Conservation (phyloP, 2,888 invertebrate species). For the Strigamia crassipes region DNA sequence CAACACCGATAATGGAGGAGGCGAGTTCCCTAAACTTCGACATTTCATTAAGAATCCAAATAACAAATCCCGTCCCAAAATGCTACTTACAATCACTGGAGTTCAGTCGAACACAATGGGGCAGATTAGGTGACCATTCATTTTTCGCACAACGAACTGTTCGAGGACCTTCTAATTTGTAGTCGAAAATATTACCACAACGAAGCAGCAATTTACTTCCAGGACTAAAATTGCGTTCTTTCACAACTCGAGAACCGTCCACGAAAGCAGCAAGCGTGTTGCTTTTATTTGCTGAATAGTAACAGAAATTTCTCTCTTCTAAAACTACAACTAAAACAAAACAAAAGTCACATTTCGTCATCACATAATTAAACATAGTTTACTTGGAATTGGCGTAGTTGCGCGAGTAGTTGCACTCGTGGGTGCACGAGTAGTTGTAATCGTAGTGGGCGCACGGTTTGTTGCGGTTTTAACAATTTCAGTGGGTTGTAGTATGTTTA, state of each 20-base stretch:
- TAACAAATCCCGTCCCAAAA: not conserved
- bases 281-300: not conserved
- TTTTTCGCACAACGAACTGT: not conserved
- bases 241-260: not conserved
- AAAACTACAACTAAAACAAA: not conserved
- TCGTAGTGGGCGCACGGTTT: not conserved
- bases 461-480: not conserved
- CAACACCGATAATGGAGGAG: not conserved
- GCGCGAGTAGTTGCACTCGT: not conserved
- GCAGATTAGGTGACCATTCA: not conserved
- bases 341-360: too few species aligned
- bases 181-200: not conserved
- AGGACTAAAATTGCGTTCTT: not conserved
- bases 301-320: not conserved
- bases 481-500: not conserved
- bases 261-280: not conserved
- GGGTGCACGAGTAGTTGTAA: too few species aligned
- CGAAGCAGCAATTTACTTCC: not conserved
- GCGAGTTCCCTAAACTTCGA: not conserved
- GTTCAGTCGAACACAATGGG: not conserved
- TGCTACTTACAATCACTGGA: not conserved
- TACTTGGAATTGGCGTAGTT: not conserved
- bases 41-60: not conserved
- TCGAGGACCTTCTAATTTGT: not conserved
- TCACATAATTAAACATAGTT: not conserved